Percentiles rank a stretch among this genome's conserved stretches.
Conservation (phyloP, 2,888 invertebrate species). For the Dryocosmus kuriphilus region DNA sequence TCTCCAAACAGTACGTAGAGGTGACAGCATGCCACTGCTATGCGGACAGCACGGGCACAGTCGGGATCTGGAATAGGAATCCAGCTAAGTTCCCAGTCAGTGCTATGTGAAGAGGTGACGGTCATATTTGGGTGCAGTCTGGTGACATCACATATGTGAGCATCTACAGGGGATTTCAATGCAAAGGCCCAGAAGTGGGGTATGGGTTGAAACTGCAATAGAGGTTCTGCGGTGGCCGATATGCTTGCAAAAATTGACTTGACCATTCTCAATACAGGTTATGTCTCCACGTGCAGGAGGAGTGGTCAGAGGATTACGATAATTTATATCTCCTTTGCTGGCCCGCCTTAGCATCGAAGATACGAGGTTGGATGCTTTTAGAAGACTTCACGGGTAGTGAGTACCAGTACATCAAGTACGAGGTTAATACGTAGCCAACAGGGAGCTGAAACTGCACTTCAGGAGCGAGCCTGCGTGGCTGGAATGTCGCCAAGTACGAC, state of each 20-base stretch:
- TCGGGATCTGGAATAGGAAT: background rate
- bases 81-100: background rate
- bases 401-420: background rate
- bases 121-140: conserved; percentile 34
- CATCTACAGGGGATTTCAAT: conserved; percentile 40
- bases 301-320: background rate
- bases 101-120: background rate
- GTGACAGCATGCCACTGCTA: background rate
- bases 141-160: conserved; percentile 13
- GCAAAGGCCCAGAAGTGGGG: conserved; percentile 34
- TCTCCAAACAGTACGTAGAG: too few species aligned
- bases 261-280: conserved; percentile 26
- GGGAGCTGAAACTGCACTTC: too few species aligned
- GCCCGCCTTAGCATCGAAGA: too few species aligned
- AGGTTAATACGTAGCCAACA: too few species aligned
- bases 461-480: too few species aligned
- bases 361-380: too few species aligned
- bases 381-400: too few species aligned
- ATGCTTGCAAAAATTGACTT: conserved; percentile 34
- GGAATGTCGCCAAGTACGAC: too few species aligned
- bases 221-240: conserved; percentile 23
- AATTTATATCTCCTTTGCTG: conserved; percentile 1
- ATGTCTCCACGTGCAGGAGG: background rate
- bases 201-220: background rate
- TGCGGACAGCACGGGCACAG: background rate